These are phyloP conservation scores for Dorcus parallelipipedus DNA, from an alignment of 2,888 invertebrate species.

Conservation along the genomic window DNA sequence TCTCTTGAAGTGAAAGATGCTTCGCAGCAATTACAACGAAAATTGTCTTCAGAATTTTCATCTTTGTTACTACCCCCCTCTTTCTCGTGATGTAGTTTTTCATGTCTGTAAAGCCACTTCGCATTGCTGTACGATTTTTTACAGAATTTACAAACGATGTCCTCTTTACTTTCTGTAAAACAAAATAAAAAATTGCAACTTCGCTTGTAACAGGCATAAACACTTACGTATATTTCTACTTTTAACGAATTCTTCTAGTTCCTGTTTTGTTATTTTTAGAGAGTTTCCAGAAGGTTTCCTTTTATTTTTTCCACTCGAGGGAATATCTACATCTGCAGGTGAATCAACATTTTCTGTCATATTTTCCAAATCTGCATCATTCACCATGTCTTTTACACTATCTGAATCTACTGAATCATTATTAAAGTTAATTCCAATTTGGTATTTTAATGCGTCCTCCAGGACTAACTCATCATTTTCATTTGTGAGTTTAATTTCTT, in stretches of 20 bases:
- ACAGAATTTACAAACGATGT: constrained; percentile 31
- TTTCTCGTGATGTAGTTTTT: constrained; percentile 27
- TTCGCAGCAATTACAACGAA: constrained; percentile 45
- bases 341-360: too few relatives aligned
- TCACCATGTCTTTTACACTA: too few relatives aligned
- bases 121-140: constrained; percentile 30
- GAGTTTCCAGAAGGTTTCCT: not conserved
- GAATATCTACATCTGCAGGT: too few relatives aligned
- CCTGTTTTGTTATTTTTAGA: constrained; percentile 11
- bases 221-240: constrained; percentile 24
- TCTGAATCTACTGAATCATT: too few relatives aligned
- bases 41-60: constrained; percentile 11
- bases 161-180: not conserved
- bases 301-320: too few relatives aligned
- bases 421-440: too few relatives aligned
- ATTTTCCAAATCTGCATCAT: too few relatives aligned
- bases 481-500: not conserved
- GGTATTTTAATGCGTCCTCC: not conserved
- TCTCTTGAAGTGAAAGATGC: constrained; percentile 42
- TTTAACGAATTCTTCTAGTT: constrained; percentile 24
- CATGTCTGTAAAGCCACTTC: constrained; percentile 35
- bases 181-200: not conserved
- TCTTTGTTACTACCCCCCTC: constrained; percentile 9
- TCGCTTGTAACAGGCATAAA: not conserved
- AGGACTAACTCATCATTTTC: not conserved